These are phyloP conservation scores for Nezara viridula DNA, from an alignment of 2,888 invertebrate genomes.

Conservation along the genomic window DNA sequence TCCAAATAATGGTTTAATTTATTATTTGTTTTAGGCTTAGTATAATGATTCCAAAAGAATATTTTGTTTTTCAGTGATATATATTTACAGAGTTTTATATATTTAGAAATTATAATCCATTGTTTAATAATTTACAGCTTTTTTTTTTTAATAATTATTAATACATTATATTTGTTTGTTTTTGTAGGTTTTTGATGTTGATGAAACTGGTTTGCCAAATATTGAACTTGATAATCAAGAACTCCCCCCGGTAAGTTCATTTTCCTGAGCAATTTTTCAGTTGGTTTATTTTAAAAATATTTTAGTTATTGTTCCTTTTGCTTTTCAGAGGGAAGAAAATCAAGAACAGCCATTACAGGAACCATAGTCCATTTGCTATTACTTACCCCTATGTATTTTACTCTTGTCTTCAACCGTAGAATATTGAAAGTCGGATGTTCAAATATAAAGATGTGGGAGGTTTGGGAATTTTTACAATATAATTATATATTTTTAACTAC, in stretches of 20 bases:
- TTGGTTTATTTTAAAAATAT: not conserved
- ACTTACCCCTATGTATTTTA: constrained; percentile 57
- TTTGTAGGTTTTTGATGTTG: constrained; percentile 57
- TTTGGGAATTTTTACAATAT: constrained; percentile 26
- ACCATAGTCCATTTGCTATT: constrained; percentile 56
- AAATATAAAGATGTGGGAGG: not conserved
- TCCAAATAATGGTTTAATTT: no score
- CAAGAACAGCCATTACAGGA: constrained; percentile 59
- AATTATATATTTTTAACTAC: constrained; percentile 41
- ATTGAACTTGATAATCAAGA: constrained; percentile 60
- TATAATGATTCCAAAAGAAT: no score
- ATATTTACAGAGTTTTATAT: no score
- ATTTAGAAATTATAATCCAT: no score
- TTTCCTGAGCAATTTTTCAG: not conserved
- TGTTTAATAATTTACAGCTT: not conserved
- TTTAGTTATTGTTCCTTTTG: not conserved
- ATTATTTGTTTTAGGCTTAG: no score
- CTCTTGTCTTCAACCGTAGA: constrained; percentile 52
- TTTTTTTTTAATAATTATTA: not conserved
- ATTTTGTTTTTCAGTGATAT: no score
- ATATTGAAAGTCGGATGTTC: not conserved
- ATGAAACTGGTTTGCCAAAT: constrained; percentile 55
- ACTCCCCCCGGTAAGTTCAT: constrained; percentile 58
- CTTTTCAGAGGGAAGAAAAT: constrained; percentile 55
- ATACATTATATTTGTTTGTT: not conserved